Percentiles rank a stretch among this genome's conserved stretches.
These are phyloP conservation scores for Prinia subflava DNA, from an alignment of 2,113 vertebrate genomes.

Conservation along the genomic window DNA sequence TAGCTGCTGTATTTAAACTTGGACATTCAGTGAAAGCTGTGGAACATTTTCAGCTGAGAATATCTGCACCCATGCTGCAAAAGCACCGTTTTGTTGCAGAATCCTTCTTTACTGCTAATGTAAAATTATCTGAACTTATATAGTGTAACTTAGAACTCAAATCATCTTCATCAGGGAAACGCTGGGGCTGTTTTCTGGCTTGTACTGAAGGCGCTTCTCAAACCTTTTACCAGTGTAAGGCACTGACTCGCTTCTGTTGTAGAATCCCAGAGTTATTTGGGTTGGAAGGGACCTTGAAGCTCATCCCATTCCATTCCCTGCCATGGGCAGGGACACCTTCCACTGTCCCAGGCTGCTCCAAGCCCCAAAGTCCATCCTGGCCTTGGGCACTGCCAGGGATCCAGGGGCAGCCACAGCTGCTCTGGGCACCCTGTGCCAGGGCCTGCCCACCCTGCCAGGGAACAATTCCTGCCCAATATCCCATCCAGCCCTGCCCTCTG, in stretches of 20 bases:
- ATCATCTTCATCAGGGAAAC: neutral
- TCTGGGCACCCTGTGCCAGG: neutral
- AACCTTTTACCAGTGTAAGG: neutral
- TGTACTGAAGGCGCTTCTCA: neutral
- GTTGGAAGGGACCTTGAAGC: neutral
- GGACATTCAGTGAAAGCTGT: neutral
- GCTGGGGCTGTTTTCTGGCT: neutral
- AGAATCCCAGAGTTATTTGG: neutral
- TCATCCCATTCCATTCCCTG: rapidly evolving
- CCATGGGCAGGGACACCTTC: neutral
- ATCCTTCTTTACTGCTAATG: neutral
- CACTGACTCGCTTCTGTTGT: neutral
- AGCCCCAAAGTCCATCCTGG: neutral
- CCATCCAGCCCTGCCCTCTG: rapidly evolving
- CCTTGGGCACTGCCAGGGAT: neutral
- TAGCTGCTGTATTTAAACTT: neutral
- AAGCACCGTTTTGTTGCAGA: rapidly evolving
- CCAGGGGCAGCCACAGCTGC: neutral
- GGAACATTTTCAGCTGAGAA: neutral
- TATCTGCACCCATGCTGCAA: neutral
- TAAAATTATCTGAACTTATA: neutral
- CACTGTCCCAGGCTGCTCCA: neutral
- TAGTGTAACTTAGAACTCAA: neutral
- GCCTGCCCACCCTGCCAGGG: neutral
- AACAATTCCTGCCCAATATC: neutral